phyloP scores from a whole-genome alignment of 2,888 invertebrate genomes.

The Drosophila nr. fundita region DNA sequence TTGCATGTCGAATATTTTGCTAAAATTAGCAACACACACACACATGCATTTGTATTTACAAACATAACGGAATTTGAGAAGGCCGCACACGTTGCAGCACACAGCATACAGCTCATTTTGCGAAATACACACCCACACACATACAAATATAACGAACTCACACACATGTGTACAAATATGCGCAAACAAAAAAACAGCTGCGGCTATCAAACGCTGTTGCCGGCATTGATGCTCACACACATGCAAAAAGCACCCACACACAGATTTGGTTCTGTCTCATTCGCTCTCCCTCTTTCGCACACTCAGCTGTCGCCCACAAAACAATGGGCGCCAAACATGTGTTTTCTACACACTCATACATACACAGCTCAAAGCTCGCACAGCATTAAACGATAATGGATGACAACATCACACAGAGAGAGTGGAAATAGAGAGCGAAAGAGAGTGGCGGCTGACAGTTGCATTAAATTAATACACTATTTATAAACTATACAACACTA shows the following conservation, averaged over 20 bases:
- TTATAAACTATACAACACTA: conserved; percentile 27
- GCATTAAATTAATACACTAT: conserved; percentile 47
- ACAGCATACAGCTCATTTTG: conserved; percentile 35
- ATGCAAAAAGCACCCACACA: conserved; percentile 18
- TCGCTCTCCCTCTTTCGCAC: conserved; percentile 73
- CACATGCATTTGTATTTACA: conserved; percentile 23
- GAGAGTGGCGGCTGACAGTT: conserved; percentile 10
- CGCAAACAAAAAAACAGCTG: conserved; percentile 61
- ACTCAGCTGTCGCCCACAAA: conserved; percentile 69
- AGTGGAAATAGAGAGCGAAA: conserved; percentile 30
- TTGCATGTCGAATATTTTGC: conserved; percentile 48
- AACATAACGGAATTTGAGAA: conserved; percentile 73
- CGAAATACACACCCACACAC: conserved; percentile 22
- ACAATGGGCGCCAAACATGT: conserved; percentile 75
- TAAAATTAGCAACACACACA: conserved; percentile 51
- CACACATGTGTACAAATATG: conserved; percentile 19
- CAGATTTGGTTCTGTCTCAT: conserved; percentile 46
- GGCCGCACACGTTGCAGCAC: conserved; percentile 64
- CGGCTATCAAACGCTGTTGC: conserved; percentile 40
- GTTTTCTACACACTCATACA: conserved; percentile 58
- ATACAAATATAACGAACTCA: conserved; percentile 5
- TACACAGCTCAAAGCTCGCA: conserved; percentile 7
- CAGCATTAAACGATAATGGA: conserved; percentile 48
- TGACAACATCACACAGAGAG: conserved; percentile 51
- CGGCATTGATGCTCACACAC: conserved; percentile 51